Percentiles rank a stretch among this genome's conserved stretches.
Conservation (phyloP, 30 jellyfish, hydroid and myxozoan genomes). For the Nemopilema nomurai region DNA sequence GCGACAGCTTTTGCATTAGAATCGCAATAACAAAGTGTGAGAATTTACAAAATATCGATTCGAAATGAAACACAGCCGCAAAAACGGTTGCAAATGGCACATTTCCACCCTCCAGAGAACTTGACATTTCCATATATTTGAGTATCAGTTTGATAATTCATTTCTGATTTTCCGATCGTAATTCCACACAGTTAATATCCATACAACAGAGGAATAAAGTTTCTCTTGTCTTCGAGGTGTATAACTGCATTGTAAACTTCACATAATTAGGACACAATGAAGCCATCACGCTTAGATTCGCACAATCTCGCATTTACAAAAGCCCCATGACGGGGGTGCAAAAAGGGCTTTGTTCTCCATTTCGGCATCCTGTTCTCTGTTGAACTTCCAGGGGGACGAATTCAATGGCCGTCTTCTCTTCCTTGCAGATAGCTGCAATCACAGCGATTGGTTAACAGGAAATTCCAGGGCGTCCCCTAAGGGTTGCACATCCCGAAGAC, state of each 20-base stretch:
- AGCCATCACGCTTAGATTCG: neutral
- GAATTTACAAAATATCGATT: too few relatives aligned
- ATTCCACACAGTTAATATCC: neutral
- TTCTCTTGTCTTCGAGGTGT: neutral
- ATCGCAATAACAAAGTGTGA: too few relatives aligned
- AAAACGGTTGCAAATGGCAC: too few relatives aligned
- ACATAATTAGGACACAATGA: neutral
- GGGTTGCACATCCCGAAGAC: constrained; percentile 67
- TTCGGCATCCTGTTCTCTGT: constrained; percentile 19
- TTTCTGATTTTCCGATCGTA: too few relatives aligned
- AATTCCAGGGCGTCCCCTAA: constrained; percentile 85
- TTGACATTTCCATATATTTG: too few relatives aligned
- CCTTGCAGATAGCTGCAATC: constrained; percentile 30
- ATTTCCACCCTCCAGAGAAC: too few relatives aligned
- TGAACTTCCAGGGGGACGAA: constrained; percentile 28
- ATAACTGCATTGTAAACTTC: neutral
- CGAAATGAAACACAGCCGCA: too few relatives aligned
- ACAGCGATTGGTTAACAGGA: constrained; percentile 66
- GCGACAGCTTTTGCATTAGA: too few relatives aligned
- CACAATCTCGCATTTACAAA: neutral
- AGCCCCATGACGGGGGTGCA: constrained; percentile 41
- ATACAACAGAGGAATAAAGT: neutral
- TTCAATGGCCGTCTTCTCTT: neutral
- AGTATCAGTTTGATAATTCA: too few relatives aligned
- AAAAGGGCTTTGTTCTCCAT: neutral